Evolutionary conservation across 2,113 vertebrate species (phyloP), one percentile per base, ranked within the genome.

Genomic region (Canis aureus): DNA sequence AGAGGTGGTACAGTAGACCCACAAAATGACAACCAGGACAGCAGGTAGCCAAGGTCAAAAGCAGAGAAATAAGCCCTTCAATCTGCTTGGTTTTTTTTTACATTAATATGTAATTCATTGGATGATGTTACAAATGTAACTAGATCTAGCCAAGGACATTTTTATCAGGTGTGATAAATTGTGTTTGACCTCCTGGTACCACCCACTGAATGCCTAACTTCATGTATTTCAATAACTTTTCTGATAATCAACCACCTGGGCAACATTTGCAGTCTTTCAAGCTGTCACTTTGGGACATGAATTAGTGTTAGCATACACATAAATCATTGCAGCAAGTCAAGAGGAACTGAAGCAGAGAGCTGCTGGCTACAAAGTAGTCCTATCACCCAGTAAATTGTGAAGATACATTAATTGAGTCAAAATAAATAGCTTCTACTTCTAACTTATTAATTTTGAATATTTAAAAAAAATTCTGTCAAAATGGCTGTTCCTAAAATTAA

Each of bases 171-270:
- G n/a, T 97, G 88, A 97, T 8, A 66, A 76, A 92, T 94, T 95
- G n/a, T 51, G 27, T 91, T 92, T 95, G 93, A 91, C 71, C 96
- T 94, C 25, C 49, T 89, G 29, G 25, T 94, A 71, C 64, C 74
- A 60, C 55, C 23, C 71, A 82, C 16, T 83, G 93, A 82, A 64
- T 93, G 91, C 55, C 55, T 91, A 71, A 83, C 71, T 95, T 94
- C 83, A 62, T 89, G 51, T 87, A 95, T 97, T 95, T 97, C 62
- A 87, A 19, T 91, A 95, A 35, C 66, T 62, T 97, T 83, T 97
- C 92, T 91, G 84, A 62, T 95, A 97, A 92, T 67, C 83, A 97
- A 55, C 88, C 82, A 94, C 79, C 43, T 93, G 67, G 82, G 51
- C 67, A 80, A 88, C 25, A 59, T 94, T 81, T 25, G 16, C 51